A percentile compares a stretch with the other conserved stretches of the same genome.
These are phyloP conservation scores for Acrobasis repandana DNA, from an alignment of 2,888 invertebrate species.

Conservation along the genomic window DNA sequence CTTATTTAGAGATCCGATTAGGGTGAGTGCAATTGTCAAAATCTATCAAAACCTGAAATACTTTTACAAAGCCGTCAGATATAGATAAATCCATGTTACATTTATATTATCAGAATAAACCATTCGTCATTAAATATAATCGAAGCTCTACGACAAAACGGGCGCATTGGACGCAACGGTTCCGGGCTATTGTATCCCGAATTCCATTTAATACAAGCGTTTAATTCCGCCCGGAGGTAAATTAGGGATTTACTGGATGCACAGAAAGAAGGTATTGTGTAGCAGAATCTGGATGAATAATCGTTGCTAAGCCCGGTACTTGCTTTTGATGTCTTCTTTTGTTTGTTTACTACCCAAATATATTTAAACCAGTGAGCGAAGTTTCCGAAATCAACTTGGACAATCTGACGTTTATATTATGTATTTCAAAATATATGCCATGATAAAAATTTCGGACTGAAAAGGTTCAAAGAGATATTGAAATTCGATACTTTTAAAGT, in stretches of 20 bases:
- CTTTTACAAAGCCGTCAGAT: too few species aligned
- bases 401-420: too few species aligned
- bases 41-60: too few species aligned
- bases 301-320: neutral
- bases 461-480: too few species aligned
- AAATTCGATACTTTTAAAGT: too few species aligned
- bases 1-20: too few species aligned
- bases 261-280: constrained; percentile 9
- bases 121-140: constrained; percentile 33
- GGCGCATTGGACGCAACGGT: constrained; percentile 25
- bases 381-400: too few species aligned
- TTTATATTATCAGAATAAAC: constrained; percentile 6
- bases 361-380: too few species aligned
- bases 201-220: constrained; percentile 29
- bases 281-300: neutral
- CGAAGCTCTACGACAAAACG: constrained; percentile 3
- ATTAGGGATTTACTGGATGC: constrained; percentile 20
- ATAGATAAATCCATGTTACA: neutral
- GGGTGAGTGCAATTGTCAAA: too few species aligned
- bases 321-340: neutral
- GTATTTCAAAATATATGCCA: too few species aligned
- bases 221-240: constrained; percentile 24
- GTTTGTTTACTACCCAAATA: neutral
- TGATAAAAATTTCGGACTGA: too few species aligned
- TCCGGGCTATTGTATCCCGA: constrained; percentile 31